phyloP scores from a whole-genome alignment of 2,888 invertebrate species.

The Tachystola acroxantha region DNA sequence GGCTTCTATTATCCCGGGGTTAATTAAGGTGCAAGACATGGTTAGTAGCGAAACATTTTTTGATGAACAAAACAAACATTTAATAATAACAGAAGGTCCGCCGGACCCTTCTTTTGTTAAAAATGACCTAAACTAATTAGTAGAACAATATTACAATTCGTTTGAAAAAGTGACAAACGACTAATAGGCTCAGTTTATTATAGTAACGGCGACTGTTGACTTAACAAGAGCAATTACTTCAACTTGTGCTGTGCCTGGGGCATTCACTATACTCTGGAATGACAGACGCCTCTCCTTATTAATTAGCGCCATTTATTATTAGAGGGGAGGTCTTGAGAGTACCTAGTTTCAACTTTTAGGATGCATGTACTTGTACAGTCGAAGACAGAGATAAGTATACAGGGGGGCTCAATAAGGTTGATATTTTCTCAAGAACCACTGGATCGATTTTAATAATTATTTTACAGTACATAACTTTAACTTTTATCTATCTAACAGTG shows the following conservation, averaged over 20 bases:
- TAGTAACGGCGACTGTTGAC: constrained; percentile 38
- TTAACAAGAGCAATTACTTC: constrained; percentile 67
- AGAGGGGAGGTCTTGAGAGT: constrained; percentile 39
- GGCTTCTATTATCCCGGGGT: no score
- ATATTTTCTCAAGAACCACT: no score
- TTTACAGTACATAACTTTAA: no score
- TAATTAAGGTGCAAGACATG: no score
- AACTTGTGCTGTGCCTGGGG: constrained; percentile 39
- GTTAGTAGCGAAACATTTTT: no score
- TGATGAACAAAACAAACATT: no score
- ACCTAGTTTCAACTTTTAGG: no score
- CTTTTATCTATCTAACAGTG: no score
- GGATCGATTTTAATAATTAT: no score
- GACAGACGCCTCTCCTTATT: constrained; percentile 68
- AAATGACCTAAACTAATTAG: constrained; percentile 23
- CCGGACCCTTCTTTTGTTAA: neutral
- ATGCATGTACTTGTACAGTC: no score
- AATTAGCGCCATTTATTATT: constrained; percentile 67
- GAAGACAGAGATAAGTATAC: no score
- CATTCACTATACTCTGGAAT: constrained; percentile 62
- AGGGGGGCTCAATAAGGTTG: no score
- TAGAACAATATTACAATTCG: constrained; percentile 26
- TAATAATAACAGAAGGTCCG: neutral
- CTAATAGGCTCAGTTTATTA: constrained; percentile 29
- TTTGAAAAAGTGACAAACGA: constrained; percentile 34